Evolutionary conservation across 2,113 vertebrate genomes (phyloP), one percentile per base, ranked within the genome.

Genomic region (Phasianus colchicus): DNA sequence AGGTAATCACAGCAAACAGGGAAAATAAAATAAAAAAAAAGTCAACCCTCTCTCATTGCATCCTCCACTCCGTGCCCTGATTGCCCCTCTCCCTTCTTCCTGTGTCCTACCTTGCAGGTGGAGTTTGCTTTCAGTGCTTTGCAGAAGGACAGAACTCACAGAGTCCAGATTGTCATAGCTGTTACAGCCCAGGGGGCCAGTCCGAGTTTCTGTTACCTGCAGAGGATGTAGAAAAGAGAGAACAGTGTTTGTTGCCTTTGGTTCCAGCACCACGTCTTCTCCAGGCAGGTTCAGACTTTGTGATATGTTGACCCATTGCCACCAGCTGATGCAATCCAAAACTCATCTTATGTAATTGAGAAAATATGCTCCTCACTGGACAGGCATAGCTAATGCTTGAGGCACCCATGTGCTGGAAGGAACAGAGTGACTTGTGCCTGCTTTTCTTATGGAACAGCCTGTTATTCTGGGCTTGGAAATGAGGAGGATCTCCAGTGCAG

Each of bases 131-230:
- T 99, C 99, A 16, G 99, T 99, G 98, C 99, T 99, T 98, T 99
- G 99, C 95, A 99, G 98, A 92, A 99, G 98, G 97, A 99, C 98
- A 6, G 99, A 99, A 98, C 99, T 99, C 95, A 99, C 99, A 48
- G 99, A 99, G 98, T 99, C 99, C 98, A 99, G 98, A 98, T 99
- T 99, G 98, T 99, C 99, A 30, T 99, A 99, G 98, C 99, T 99
- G 97, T 99, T 99, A 98, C 99, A 99, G 95, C 99, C 99, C 97
- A 99, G 96, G 4, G 99, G 99, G 70, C 99, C 99, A 1, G 99
- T 99, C 89, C 99, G 98, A 64, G 99, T 99, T 98, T 99, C 99
- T 43, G 99, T 99, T 96, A 99, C 99, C 99, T 99, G 72, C 3
- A 64, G 77, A 73, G 79, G 48, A 55, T 76, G 61, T 2, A 89